Conservation (phyloP, 2,797 vertebrate genomes). For the Neosalanx taihuensis region DNA sequence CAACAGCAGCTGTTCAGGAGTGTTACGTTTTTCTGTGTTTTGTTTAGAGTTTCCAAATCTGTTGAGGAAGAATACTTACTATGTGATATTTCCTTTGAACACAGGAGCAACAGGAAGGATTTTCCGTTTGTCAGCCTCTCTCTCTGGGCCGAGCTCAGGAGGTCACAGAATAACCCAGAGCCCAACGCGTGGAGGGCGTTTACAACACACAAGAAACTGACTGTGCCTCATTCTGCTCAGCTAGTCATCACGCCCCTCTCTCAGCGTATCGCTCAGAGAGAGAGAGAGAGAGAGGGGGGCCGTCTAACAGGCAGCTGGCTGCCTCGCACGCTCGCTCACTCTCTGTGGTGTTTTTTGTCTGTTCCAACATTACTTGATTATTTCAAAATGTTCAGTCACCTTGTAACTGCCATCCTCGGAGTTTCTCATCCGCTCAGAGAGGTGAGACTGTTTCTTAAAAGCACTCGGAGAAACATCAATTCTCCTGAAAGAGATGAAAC, state of each 20-base stretch:
- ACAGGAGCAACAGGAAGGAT: conserved; percentile 86
- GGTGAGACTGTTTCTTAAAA: conserved; percentile 97
- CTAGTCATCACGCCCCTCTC: conserved; percentile 86
- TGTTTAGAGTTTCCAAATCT: conserved; percentile 53
- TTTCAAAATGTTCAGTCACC: conserved; percentile 91
- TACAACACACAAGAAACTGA: conserved; percentile 95
- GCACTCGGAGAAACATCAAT: conserved; percentile 99
- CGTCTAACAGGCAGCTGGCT: conserved; percentile 82
- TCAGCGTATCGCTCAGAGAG: conserved; percentile 75
- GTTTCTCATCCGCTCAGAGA: conserved; percentile 95
- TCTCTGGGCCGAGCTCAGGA: conserved; percentile 92
- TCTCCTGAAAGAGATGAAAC: conserved; percentile 76
- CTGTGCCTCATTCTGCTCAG: conserved; percentile 84
- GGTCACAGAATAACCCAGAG: conserved; percentile 96
- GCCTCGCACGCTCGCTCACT: conserved; percentile 58
- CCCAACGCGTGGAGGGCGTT: conserved; percentile 85
- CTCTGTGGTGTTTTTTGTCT: conserved; percentile 57
- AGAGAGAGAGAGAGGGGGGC: conserved; percentile 88
- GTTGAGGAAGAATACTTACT: conserved; percentile 94
- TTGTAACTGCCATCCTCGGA: conserved; percentile 93
- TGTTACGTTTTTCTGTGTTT: conserved; percentile 30
- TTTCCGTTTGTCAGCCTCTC: conserved; percentile 85
- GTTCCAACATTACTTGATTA: conserved; percentile 86
- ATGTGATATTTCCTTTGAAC: conserved; percentile 87
- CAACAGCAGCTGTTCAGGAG: conserved; percentile 48